Evolutionary conservation across 2,113 vertebrate species (phyloP), one percentile per base, ranked within the genome.

Genomic region (Xiphophorus couchianus): DNA sequence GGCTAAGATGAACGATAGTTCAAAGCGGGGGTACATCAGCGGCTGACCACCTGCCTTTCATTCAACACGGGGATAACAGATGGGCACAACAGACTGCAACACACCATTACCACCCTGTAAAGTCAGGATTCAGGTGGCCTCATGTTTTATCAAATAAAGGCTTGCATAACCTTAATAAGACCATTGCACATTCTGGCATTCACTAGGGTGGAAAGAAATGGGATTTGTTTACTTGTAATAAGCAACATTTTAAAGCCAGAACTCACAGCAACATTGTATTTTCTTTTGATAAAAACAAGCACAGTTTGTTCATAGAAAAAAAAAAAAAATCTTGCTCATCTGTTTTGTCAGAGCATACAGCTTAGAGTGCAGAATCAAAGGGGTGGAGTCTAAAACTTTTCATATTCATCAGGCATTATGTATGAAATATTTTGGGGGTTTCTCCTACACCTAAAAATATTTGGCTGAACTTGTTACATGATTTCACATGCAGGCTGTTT

Each of bases 41-140:
- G 76, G 87, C 82, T 85, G 86, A 85, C 90, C 89, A 86, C 85
- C 90, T 90, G 88, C 82, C 80, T 88, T 80, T 89, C 84, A 76
- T 60, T 66, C 62, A 66, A 29, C 61, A 78, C 64, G 66, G 67
- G 80, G 82, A 74, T 65, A 85, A 89, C 81, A 87, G 84, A 90
- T 86, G 82, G 78, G 44, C 60, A 54, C 54, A 84, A 69, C 70
- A 74, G 65, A 71, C 73, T 77, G 82, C 63, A 74, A 37, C 69
- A 48, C 80, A 60, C 22, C 69, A 66, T 31, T 22, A 74, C 63
- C 64, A 63, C 63, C 4, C 33, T 82, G 65, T 54, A 71, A 81
- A 80, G 66, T 25, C 51, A 58, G 58, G 63, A 74, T 54, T 71
- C 14, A 62, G 33, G 62, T 64, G 69, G 63, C 51, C 31, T 4